These are phyloP conservation scores for Anoplolepis gracilipes DNA, from an alignment of 1,140 invertebrate genomes.

Conservation along the genomic window DNA sequence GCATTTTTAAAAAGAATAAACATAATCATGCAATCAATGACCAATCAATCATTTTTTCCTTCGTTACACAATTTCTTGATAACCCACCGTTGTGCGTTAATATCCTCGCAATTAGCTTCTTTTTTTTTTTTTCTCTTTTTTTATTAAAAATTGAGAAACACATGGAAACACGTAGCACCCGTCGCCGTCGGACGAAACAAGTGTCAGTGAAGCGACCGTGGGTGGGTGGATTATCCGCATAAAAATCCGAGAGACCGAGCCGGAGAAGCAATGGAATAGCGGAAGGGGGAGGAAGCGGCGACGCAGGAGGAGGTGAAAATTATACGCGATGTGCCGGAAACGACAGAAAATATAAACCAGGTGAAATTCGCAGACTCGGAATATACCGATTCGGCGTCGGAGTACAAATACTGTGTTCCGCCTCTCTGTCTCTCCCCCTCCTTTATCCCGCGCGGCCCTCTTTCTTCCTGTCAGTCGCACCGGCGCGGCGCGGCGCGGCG, in stretches of 20 bases:
- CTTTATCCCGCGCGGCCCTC: constrained; percentile 20
- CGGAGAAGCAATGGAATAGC: constrained; percentile 23
- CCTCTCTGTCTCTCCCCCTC: constrained; percentile 48
- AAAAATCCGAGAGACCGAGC: constrained; percentile 61
- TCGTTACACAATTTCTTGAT: neutral
- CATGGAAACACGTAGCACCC: constrained; percentile 53
- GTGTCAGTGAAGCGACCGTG: constrained; percentile 62
- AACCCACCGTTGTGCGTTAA: neutral
- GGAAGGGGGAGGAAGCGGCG: neutral
- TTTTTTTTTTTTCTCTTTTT: constrained; percentile 21
- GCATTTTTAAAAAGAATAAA: neutral
- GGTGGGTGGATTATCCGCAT: constrained; percentile 66
- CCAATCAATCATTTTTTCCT: neutral
- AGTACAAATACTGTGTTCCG: constrained; percentile 62
- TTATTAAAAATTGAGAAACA: constrained; percentile 42
- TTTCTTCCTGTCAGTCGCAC: constrained; percentile 61
- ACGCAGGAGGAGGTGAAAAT: constrained; percentile 49
- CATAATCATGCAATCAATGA: neutral
- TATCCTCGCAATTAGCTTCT: neutral
- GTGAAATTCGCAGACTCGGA: constrained; percentile 72
- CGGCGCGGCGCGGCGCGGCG: constrained; percentile 24
- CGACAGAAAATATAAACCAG: constrained; percentile 75
- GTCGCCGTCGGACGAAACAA: constrained; percentile 68
- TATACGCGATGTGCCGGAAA: constrained; percentile 73
- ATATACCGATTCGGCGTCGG: constrained; percentile 66